These are phyloP conservation scores for Atlantisia rogersi DNA, from an alignment of 2,113 vertebrate species.

Conservation along the genomic window DNA sequence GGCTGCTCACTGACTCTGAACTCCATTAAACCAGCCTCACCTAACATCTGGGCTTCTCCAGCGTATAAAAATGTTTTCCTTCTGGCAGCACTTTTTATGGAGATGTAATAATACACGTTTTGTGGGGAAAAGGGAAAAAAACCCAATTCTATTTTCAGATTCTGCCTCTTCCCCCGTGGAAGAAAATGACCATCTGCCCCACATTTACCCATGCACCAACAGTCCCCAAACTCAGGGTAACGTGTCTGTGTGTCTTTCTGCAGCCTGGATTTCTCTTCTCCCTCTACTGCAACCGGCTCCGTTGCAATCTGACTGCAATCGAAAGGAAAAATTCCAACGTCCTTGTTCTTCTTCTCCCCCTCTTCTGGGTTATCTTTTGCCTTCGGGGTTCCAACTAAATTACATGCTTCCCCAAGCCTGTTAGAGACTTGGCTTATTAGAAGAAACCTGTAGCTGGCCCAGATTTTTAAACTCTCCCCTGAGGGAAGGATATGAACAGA, in stretches of 20 bases:
- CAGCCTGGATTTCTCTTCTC: not conserved
- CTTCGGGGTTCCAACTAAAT: slow-evolving; percentile 3
- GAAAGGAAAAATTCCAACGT: not conserved
- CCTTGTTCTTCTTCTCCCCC: not conserved
- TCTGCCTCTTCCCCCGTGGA: not conserved
- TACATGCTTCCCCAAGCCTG: slow-evolving; percentile 34
- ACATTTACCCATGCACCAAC: not conserved
- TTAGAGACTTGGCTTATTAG: slow-evolving; percentile 29
- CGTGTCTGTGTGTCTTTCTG: rapidly evolving
- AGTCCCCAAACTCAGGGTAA: not conserved
- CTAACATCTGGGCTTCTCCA: slow-evolving; percentile 65
- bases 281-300: not conserved
- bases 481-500: slow-evolving; percentile 40
- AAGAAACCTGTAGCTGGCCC: slow-evolving; percentile 53
- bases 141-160: slow-evolving; percentile 37
- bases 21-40: slow-evolving; percentile 38
- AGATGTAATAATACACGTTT: slow-evolving; percentile 52
- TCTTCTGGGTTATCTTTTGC: slow-evolving; percentile 2
- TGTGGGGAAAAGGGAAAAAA: not conserved
- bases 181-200: not conserved
- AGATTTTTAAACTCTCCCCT: slow-evolving; percentile 23
- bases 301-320: not conserved
- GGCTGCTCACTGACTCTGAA: slow-evolving; percentile 19
- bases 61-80: slow-evolving; percentile 66
- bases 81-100: slow-evolving; percentile 70